Base-by-base conservation (phyloP, 2,888 invertebrate species). In the Tipula confusa region DNA sequence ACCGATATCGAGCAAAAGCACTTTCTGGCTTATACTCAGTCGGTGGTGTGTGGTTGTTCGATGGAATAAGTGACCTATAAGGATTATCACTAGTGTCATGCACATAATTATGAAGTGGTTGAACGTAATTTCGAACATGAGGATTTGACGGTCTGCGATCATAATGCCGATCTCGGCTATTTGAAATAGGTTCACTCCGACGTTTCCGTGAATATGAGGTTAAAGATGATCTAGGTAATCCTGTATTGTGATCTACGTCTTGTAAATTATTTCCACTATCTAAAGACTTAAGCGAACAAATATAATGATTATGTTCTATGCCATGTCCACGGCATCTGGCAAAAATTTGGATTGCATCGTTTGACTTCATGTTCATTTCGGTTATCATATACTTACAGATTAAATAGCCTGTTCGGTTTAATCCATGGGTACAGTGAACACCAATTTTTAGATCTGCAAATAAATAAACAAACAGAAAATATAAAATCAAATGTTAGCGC, bases 341-440 rank as follows among this genome's bases (percentile, higher is more conserved):
- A 86, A 95, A 94, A 85, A 88, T 94, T 94, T 90, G 87, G 83
- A 94, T 91, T 79, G 94, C 93, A 79, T 91, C 90, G 24, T 89
- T 86, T 13, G 92, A 91, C 1, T 90, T 87, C 85, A 93, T 90
- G 29, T 91, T 90, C 87, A 94, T 88, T 84, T 92, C 91, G 84
- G 93, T 92, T 84, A 94, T 91, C 92, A 95, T 93, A 88, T 93
- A 95, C 86, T 93, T 91, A 88, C 95, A 95, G 86, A 95, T 93
- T 88, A 95, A 91, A 87, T 93, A 95, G 3, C 95, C 95, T 7
- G 95, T 95, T 85, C 96, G 92, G 88, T 96, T 96, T 85, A 95
- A 90, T 3, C 95, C 95, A 87, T 95, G 95, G 0, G 95, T 96
- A 88, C 96, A 96, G 88, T 96, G 95, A 84, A 96, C 93, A 83